Conservation (phyloP, 2,888 invertebrate genomes). For the Drosophila parthenogenetica region DNA sequence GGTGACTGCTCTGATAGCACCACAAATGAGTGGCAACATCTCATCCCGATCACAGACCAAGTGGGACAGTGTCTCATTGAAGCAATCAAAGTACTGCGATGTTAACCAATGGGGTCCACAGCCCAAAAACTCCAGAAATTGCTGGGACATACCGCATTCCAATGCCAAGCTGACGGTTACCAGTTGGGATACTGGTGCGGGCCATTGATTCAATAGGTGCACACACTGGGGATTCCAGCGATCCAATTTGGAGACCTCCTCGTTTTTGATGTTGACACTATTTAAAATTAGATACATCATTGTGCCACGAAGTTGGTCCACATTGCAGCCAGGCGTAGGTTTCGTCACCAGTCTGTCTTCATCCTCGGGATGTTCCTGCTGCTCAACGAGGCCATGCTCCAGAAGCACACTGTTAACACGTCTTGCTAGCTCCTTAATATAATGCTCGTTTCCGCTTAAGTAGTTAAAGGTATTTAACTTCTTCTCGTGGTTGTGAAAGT, state of each 20-base stretch:
- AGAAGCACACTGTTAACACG: conserved; percentile 36
- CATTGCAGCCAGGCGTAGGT: background rate
- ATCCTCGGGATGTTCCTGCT: background rate
- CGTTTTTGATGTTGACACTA: conserved; percentile 7
- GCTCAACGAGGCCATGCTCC: conserved; percentile 47
- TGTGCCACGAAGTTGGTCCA: conserved; percentile 57
- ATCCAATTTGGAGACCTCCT: background rate
- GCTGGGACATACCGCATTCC: conserved; percentile 47
- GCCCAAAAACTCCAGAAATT: conserved; percentile 51
- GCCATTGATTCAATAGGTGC: conserved; percentile 50
- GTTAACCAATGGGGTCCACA: conserved; percentile 58
- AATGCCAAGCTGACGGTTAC: conserved; percentile 43
- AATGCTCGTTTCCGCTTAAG: conserved; percentile 59
- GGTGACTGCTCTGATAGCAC: conserved; percentile 38
- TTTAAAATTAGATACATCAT: conserved; percentile 53
- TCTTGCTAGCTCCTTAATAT: conserved; percentile 25
- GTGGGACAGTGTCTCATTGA: conserved; percentile 34
- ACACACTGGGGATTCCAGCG: conserved; percentile 41
- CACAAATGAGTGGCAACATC: conserved; percentile 17
- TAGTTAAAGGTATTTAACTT: conserved; percentile 35
- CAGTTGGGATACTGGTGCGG: conserved; percentile 42
- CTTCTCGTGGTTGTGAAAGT: conserved; percentile 17
- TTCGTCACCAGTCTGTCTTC: background rate
- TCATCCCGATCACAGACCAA: conserved; percentile 1
- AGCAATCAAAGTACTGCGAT: conserved; percentile 44